Evolutionary conservation across 2,113 vertebrate genomes (phyloP).

Genomic region (Calidris pygmaea): DNA sequence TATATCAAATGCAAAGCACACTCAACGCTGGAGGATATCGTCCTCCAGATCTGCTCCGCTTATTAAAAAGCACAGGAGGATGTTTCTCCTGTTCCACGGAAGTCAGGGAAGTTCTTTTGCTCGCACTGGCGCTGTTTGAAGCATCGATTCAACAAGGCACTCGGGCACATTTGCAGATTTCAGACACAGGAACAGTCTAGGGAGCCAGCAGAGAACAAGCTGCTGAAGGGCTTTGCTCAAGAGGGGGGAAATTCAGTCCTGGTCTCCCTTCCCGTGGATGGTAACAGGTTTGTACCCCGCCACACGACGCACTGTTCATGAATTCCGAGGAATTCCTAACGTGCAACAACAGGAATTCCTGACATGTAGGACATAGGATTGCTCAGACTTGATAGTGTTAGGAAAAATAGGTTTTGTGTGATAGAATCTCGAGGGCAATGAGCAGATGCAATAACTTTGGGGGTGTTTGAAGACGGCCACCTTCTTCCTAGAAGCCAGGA

Average conservation of each 20-base stretch:
- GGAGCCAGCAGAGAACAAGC: background rate
- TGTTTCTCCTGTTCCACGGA: background rate
- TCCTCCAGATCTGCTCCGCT: background rate
- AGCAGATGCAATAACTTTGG: background rate
- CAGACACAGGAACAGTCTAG: background rate
- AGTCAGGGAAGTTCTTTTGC: background rate
- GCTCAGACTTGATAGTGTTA: rapidly evolving
- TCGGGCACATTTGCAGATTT: background rate
- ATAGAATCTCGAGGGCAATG: background rate
- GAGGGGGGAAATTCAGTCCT: background rate
- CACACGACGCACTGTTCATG: background rate
- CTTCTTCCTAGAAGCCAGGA: background rate
- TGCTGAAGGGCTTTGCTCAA: background rate
- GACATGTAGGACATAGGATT: rapidly evolving
- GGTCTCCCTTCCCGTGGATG: rapidly evolving
- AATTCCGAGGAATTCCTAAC: too few relatives aligned
- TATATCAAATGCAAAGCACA: background rate
- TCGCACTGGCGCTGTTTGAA: background rate
- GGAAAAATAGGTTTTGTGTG: background rate
- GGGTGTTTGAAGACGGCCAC: background rate
- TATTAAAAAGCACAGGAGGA: background rate
- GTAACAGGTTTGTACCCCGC: background rate
- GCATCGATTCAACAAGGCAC: background rate
- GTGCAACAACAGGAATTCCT: background rate
- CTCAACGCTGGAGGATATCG: background rate